A percentile compares a stretch with the other conserved stretches of the same genome.
Evolutionary conservation across 2,888 invertebrate genomes (phyloP).

Genomic region (Amphipoea oculea): DNA sequence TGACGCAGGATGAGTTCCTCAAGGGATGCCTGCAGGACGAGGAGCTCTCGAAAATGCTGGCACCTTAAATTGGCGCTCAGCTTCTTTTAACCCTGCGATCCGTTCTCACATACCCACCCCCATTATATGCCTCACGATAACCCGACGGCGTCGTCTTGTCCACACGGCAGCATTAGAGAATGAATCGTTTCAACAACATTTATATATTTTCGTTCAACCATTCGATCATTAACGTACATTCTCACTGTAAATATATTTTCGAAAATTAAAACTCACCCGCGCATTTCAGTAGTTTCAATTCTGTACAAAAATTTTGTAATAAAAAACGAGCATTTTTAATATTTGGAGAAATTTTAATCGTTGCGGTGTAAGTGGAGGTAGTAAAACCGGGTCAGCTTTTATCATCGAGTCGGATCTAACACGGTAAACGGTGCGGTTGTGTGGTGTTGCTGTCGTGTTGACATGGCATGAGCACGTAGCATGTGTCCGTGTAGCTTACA

Average conservation of each 20-base stretch:
- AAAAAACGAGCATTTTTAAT: slow-evolving; percentile 26
- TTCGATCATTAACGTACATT: slow-evolving; percentile 48
- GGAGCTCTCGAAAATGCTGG: slow-evolving; percentile 98
- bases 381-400: slow-evolving; percentile 48
- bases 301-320: slow-evolving; percentile 32
- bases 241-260: slow-evolving; percentile 62
- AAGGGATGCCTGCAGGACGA: slow-evolving; percentile 99
- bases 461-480: slow-evolving; percentile 64
- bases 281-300: slow-evolving; percentile 42
- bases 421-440: slow-evolving; percentile 57
- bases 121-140: slow-evolving; percentile 75
- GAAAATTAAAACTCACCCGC: slow-evolving; percentile 44
- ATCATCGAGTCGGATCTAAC: slow-evolving; percentile 56
- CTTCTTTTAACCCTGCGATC: slow-evolving; percentile 64
- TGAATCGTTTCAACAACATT: slow-evolving; percentile 24
- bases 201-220: slow-evolving; percentile 24
- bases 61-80: slow-evolving; percentile 92
- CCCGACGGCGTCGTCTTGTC: slow-evolving; percentile 76
- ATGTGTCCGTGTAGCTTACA: slow-evolving; percentile 53
- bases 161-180: slow-evolving; percentile 68
- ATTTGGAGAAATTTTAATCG: slow-evolving; percentile 48
- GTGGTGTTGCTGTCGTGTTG: slow-evolving; percentile 72
- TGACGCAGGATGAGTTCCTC: slow-evolving; percentile 99
- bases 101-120: slow-evolving; percentile 71
- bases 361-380: slow-evolving; percentile 56